Conservation (phyloP, 2,113 vertebrate genomes). For the Oceanodroma tethys region DNA sequence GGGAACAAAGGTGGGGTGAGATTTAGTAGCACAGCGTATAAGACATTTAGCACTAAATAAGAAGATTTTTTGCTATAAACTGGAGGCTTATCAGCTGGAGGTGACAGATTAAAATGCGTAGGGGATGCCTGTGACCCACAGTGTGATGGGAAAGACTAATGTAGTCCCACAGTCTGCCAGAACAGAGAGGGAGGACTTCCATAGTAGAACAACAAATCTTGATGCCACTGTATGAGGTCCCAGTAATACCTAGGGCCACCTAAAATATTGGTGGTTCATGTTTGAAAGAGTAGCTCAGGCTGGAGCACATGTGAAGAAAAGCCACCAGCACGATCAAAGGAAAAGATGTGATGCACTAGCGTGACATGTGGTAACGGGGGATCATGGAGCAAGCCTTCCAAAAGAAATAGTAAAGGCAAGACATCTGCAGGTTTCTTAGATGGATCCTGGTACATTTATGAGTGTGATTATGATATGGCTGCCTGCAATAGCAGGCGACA, state of each 20-base stretch:
- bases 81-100: not conserved
- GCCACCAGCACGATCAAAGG: not conserved
- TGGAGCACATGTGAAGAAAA: not conserved
- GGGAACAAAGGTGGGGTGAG: not conserved
- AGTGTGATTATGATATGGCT: not conserved
- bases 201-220: not conserved
- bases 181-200: not conserved
- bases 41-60: not conserved
- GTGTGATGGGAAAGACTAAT: not conserved
- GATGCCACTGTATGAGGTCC: not conserved
- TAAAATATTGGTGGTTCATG: not conserved
- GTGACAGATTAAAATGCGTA: not conserved
- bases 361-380: not conserved
- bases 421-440: not conserved
- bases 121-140: not conserved
- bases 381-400: not conserved
- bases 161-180: not conserved
- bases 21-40: not conserved
- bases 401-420: not conserved
- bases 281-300: not conserved
- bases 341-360: not conserved
- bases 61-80: not conserved
- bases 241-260: not conserved
- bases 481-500: not conserved
- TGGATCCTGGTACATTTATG: not conserved